These are phyloP conservation scores for Tympanoctomys barrerae DNA, from an alignment of 2,797 vertebrate genomes.

Conservation along the genomic window DNA sequence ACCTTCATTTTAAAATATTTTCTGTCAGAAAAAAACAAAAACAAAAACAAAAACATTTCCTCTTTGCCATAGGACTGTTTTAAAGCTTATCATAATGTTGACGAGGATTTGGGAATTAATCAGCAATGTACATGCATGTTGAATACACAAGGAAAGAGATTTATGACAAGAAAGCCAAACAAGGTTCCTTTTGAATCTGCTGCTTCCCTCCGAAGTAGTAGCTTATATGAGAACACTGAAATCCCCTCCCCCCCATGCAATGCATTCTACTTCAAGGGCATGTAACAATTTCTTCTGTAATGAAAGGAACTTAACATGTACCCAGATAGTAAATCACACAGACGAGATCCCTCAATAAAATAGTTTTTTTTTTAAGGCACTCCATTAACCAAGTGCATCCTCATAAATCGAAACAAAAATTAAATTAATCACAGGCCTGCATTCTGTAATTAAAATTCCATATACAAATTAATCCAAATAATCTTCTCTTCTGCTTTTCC, in stretches of 20 bases:
- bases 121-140: conserved; percentile 48
- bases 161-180: conserved; percentile 48
- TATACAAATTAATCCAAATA: conserved; percentile 70
- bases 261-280: conserved; percentile 64
- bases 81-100: conserved; percentile 73
- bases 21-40: conserved; percentile 59
- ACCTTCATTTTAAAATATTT: conserved; percentile 60
- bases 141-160: not conserved
- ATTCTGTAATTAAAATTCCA: conserved; percentile 82
- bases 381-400: conserved; percentile 63
- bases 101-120: conserved; percentile 74
- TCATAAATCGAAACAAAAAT: conserved; percentile 79
- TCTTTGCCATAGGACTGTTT: not conserved
- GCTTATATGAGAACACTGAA: not conserved
- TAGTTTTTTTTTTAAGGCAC: conserved; percentile 60
- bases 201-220: not conserved
- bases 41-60: not conserved
- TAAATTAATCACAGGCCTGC: conserved; percentile 74
- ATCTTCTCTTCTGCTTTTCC: conserved; percentile 61
- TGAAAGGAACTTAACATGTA: conserved; percentile 60
- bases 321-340: conserved; percentile 64
- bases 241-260: not conserved
- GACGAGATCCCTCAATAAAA: conserved; percentile 64
- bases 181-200: conserved; percentile 11
- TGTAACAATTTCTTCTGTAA: conserved; percentile 15